These are phyloP conservation scores for Spinibarbus caldwelli DNA, from an alignment of 2,797 vertebrate genomes.

Conservation along the genomic window DNA sequence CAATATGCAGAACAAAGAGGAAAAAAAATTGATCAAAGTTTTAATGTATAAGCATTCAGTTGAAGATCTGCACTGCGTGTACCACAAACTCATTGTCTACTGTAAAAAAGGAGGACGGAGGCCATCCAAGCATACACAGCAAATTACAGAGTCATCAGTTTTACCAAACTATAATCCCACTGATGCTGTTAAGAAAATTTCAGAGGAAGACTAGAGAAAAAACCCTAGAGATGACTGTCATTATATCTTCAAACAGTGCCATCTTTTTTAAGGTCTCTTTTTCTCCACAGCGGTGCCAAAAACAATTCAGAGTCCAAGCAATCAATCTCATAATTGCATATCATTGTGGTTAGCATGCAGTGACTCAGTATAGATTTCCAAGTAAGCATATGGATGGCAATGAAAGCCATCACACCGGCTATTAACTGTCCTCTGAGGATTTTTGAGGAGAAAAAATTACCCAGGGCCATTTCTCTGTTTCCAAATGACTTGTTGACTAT, in stretches of 20 bases:
- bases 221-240: not conserved
- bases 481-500: slow-evolving; percentile 31
- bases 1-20: slow-evolving; percentile 17
- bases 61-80: not conserved
- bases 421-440: slow-evolving; percentile 53
- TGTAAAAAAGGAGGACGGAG: not conserved
- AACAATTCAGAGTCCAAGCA: not conserved
- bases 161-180: slow-evolving; percentile 64
- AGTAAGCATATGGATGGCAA: slow-evolving; percentile 35
- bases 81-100: not conserved
- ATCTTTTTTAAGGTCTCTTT: not conserved
- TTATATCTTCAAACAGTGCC: not conserved
- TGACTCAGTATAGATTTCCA: slow-evolving; percentile 59
- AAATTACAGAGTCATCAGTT: slow-evolving; percentile 65
- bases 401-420: slow-evolving; percentile 58
- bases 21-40: slow-evolving; percentile 42
- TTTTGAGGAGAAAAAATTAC: slow-evolving; percentile 45
- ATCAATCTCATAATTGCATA: slow-evolving; percentile 23
- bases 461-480: slow-evolving; percentile 49
- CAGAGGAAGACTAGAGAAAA: slow-evolving; percentile 4
- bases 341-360: slow-evolving; percentile 61
- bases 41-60: slow-evolving; percentile 11
- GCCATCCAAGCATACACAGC: slow-evolving; percentile 23
- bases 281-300: not conserved
- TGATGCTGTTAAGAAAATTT: slow-evolving; percentile 43